These are phyloP conservation scores for Portunus trituberculatus DNA, from an alignment of 1,140 invertebrate species.

Conservation along the genomic window DNA sequence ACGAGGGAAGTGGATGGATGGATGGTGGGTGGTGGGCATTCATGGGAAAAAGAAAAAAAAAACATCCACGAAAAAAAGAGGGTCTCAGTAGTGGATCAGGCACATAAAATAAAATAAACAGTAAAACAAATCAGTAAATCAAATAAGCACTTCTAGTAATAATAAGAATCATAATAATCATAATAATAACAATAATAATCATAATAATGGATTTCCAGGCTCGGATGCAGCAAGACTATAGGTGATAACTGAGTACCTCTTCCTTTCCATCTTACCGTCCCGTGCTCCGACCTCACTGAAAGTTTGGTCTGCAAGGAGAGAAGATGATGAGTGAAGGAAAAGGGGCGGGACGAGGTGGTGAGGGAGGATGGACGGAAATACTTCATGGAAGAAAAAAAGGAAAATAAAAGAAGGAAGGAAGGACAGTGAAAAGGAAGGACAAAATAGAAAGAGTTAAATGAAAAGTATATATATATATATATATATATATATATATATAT, in stretches of 20 bases:
- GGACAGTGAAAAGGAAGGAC: slow-evolving; percentile 33
- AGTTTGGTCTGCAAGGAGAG: slow-evolving; percentile 64
- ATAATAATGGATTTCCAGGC: neutral
- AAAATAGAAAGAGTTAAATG: slow-evolving; percentile 9
- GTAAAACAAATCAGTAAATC: too few relatives aligned
- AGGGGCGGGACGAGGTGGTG: neutral
- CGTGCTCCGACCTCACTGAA: slow-evolving; percentile 68
- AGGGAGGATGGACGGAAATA: slow-evolving; percentile 1
- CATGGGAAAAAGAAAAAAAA: neutral
- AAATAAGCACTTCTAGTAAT: neutral
- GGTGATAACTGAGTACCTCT: slow-evolving; percentile 25
- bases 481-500: neutral
- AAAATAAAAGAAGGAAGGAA: neutral
- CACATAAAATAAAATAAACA: slow-evolving; percentile 25
- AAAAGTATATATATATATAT: slow-evolving; percentile 4
- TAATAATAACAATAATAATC: neutral
- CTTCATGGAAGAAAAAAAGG: neutral
- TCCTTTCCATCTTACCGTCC: slow-evolving; percentile 61
- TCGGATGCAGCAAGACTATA: slow-evolving; percentile 13
- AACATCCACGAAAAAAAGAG: neutral
- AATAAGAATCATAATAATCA: neutral
- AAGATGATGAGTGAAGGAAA: neutral
- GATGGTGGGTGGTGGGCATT: neutral
- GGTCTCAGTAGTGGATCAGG: slow-evolving; percentile 28
- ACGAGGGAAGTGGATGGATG: neutral